phyloP scores from a whole-genome alignment of 2,888 invertebrate genomes.

The Acleris sparsana region DNA sequence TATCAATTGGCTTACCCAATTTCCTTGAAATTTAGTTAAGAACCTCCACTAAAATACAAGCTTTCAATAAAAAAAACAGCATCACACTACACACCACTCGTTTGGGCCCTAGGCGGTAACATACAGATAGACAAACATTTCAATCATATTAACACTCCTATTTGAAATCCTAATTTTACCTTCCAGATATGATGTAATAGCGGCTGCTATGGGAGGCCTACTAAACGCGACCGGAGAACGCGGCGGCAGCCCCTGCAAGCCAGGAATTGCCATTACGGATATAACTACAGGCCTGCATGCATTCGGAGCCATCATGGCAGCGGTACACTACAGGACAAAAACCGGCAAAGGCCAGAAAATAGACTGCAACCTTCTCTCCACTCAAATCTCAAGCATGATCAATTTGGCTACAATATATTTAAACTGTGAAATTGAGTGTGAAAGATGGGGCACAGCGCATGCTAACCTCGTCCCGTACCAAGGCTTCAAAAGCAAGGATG shows the following conservation, averaged over 20 bases:
- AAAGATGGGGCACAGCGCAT: constrained; percentile 96
- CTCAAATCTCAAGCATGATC: constrained; percentile 94
- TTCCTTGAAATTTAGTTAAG: too few species aligned
- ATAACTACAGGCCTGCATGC: constrained; percentile 96
- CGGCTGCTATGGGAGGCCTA: constrained; percentile 95
- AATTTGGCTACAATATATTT: constrained; percentile 96
- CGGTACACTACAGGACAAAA: constrained; percentile 89
- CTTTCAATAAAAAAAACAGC: too few species aligned
- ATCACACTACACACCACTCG: too few species aligned
- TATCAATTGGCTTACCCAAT: too few species aligned
- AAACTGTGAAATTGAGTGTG: constrained; percentile 91
- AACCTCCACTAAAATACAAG: too few species aligned
- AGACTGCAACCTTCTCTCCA: constrained; percentile 96
- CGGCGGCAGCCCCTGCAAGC: constrained; percentile 93
- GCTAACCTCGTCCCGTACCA: constrained; percentile 97
- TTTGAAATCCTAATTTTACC: not conserved
- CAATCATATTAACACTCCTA: too few species aligned
- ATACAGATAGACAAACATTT: too few species aligned
- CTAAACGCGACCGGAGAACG: constrained; percentile 94
- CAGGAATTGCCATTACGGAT: constrained; percentile 97
- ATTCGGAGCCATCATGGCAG: constrained; percentile 97
- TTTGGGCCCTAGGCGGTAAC: too few species aligned
- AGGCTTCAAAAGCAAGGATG: constrained; percentile 92
- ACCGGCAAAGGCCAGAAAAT: constrained; percentile 95
- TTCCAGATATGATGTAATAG: constrained; percentile 94